phyloP scores from a whole-genome alignment of 2,888 invertebrate species.

The Tenthredo distinguenda region DNA sequence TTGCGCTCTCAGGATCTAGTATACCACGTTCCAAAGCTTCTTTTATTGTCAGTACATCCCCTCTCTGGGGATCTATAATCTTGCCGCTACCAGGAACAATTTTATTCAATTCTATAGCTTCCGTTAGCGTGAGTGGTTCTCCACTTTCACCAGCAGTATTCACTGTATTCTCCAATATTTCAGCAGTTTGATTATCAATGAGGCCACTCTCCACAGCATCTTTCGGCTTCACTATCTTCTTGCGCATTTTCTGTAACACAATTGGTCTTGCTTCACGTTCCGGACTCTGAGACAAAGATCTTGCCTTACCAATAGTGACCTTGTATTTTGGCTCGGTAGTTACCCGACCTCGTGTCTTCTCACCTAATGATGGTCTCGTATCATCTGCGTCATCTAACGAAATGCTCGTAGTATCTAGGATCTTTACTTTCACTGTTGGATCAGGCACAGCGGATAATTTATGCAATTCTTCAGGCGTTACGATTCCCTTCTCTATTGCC shows the following conservation, averaged over 20 bases:
- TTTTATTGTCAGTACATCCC: conserved; percentile 88
- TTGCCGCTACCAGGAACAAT: conserved; percentile 88
- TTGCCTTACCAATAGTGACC: conserved; percentile 83
- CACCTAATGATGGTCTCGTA: conserved; percentile 79
- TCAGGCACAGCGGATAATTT: conserved; percentile 63
- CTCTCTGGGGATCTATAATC: conserved; percentile 91
- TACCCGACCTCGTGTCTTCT: conserved; percentile 81
- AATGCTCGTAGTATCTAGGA: conserved; percentile 52
- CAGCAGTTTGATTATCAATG: conserved; percentile 88
- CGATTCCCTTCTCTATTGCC: conserved; percentile 81
- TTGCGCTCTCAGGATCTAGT: conserved; percentile 87
- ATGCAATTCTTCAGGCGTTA: conserved; percentile 79
- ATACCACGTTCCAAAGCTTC: conserved; percentile 92
- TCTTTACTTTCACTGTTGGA: conserved; percentile 53
- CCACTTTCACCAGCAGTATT: conserved; percentile 83
- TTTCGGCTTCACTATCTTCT: conserved; percentile 86
- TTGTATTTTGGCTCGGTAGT: conserved; percentile 85
- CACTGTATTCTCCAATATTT: conserved; percentile 85
- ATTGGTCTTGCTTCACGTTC: conserved; percentile 85
- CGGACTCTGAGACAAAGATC: conserved; percentile 80
- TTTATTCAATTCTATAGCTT: conserved; percentile 86
- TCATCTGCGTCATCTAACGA: conserved; percentile 71
- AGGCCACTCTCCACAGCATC: conserved; percentile 90
- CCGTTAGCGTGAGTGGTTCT: conserved; percentile 84
- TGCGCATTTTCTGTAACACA: conserved; percentile 88